Evolutionary conservation across 2,888 invertebrate genomes (phyloP), one percentile per base, ranked within the genome.

Genomic region (Orgyia antiqua): DNA sequence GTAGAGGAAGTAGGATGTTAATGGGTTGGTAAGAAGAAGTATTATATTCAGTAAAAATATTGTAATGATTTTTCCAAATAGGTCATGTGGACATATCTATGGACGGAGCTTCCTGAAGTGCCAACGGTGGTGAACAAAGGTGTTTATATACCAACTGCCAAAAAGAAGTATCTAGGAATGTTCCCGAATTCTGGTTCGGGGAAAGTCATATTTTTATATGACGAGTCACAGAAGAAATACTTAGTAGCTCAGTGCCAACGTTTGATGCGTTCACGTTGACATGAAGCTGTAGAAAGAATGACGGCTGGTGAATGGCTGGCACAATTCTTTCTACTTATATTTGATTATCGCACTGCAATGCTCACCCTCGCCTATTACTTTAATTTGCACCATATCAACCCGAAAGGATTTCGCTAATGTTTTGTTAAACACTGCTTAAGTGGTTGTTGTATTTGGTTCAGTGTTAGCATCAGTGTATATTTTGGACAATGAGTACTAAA

Each of bases 41-140:
- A n/a, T n/a, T n/a, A n/a, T n/a, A n/a, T n/a, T n/a, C n/a, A n/a
- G n/a, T n/a, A n/a, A n/a, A n/a, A n/a, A n/a, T n/a, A n/a, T n/a
- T n/a, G n/a, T n/a, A n/a, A n/a, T n/a, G n/a, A n/a, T 23, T 1
- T 10, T 13, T 15, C 15, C 9, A 3, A 23, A 34, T 66, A 92
- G 92, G 89, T 92, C 45, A 91, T 93, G 31, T 95, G 94, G 94
- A 74, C 90, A 0, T 91, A 92, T 58, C 90, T 92, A 0, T 96
- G 94, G 94, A 82, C 88, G 33, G 95, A 95, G 55, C 82, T 96
- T 8, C 89, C 89, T 25, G 89, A 90, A 28, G 80, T 89, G 17
- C 92, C 94, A 4, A 89, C 88, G 30, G 69, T 91, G 3, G 89
- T 91, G 1, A 88, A 89, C 23, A 92, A 90, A 62, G 95, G 95